A percentile compares a stretch with the other conserved stretches of the same genome.
Evolutionary conservation across 2,113 vertebrate genomes (phyloP).

Genomic region (Monopterus albus): DNA sequence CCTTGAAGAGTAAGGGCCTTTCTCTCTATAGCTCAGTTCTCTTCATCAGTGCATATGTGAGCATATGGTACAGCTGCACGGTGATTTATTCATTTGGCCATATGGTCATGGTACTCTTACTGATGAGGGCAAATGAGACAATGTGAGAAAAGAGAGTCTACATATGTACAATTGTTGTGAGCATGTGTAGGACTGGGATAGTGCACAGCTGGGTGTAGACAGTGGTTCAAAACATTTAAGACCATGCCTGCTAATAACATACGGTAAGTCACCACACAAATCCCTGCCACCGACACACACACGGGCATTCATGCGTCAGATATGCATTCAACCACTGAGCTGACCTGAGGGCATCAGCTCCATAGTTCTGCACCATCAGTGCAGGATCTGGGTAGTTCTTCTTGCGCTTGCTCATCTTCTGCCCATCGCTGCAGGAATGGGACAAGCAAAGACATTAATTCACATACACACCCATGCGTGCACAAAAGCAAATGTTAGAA

Average conservation of each 20-base stretch:
- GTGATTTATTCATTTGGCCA: constrained; percentile 80
- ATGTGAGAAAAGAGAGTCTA: constrained; percentile 20
- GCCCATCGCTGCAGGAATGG: constrained; percentile 88
- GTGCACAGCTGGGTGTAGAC: constrained; percentile 8
- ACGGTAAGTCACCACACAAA: constrained; percentile 29
- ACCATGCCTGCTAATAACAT: constrained; percentile 28
- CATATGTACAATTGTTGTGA: constrained; percentile 21
- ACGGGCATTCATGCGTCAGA: constrained; percentile 37
- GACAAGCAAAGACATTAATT: constrained; percentile 61
- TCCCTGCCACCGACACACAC: constrained; percentile 34
- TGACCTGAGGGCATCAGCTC: constrained; percentile 96
- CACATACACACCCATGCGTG: constrained; percentile 49
- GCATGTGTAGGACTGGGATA: constrained; percentile 2
- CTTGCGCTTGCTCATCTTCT: constrained; percentile 99
- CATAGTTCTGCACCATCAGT: constrained; percentile 88
- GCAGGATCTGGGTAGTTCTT: constrained; percentile 97
- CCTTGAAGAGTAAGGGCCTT: constrained; percentile 13
- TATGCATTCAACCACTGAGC: constrained; percentile 39
- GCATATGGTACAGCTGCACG: constrained; percentile 70
- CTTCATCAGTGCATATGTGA: constrained; percentile 46
- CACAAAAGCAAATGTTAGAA: constrained; percentile 60
- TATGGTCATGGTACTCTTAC: constrained; percentile 63
- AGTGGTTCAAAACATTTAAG: constrained; percentile 43
- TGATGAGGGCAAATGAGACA: constrained; percentile 65
- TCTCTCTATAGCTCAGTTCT: constrained; percentile 29